Evolutionary conservation across 2,113 vertebrate species (phyloP), one percentile per base, ranked within the genome.

Genomic region (Beaufortia kweichowensis): DNA sequence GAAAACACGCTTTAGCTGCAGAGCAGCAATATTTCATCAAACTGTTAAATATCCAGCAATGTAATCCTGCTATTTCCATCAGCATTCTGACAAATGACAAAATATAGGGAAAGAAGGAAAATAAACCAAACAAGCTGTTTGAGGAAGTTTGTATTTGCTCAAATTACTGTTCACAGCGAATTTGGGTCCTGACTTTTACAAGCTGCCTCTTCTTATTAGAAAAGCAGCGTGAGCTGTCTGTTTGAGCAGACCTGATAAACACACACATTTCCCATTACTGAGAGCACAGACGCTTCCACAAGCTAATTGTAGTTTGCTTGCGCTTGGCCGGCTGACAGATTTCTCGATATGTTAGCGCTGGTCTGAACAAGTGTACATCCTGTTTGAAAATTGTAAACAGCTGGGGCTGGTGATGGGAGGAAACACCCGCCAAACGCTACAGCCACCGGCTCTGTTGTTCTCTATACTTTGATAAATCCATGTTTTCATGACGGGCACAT

Each of bases 221-320:
- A 41, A 35, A 59, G 39, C 63, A 77, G 10, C n/a, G 5, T 77
- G 56, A 71, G 28, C 53, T 71, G 53, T 35, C 48, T 55, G 48
- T 79, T 84, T 56, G 35, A 41, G 41, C 29, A 7, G 26, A 21
- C 50, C 74, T 67, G 55, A 77, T 62, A 26, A 82, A 48, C 46
- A 67, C 59, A 43, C 56, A 69, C n/a, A 33, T 43, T 75, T 43
- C 35, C 60, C 28, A 50, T 81, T 79, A 76, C 31, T 43, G 56
- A 23, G 5, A 21, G 19, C 55, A 56, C 64, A 43, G 33, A 71
- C 73, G 72, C 75, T 57, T 61, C 75, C 65, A 75, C 63, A 62
- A 62, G 50, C 43, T 79, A 77, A 78, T 74, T 77, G 62, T 31
- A 67, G 66, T 79, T 81, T 53, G 78, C 53, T 60, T 33, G 19